phyloP scores from a whole-genome alignment of 2,797 vertebrate species.

The Jordanella pulchra region DNA sequence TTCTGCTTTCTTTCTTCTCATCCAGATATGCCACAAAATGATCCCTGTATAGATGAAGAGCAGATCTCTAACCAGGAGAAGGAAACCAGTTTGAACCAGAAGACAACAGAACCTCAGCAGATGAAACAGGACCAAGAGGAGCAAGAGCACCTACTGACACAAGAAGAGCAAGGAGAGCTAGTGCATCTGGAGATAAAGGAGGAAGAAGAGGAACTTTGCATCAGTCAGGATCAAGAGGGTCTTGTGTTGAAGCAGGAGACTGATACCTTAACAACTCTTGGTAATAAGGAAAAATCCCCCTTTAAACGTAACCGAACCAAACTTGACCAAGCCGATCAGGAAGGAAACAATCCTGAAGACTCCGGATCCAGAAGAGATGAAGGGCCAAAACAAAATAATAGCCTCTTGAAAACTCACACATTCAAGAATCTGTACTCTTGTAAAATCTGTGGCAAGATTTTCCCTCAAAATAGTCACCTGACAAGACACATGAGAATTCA shows the following conservation, averaged over 20 bases:
- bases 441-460: conserved; percentile 5
- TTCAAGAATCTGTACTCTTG: conserved; percentile 7
- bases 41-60: not conserved
- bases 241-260: conserved; percentile 8
- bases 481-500: conserved; percentile 10
- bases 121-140: not conserved
- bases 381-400: not conserved
- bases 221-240: not conserved
- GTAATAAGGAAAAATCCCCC: not conserved
- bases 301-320: not conserved
- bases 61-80: not conserved
- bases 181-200: conserved; percentile 10
- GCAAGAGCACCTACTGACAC: not conserved
- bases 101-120: not conserved
- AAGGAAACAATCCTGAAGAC: not conserved
- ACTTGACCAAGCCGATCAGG: not conserved
- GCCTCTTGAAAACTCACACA: conserved; percentile 2
- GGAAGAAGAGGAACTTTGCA: conserved; percentile 7
- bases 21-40: not conserved
- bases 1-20: not conserved
- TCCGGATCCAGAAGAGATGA: not conserved
- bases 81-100: not conserved
- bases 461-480: conserved; percentile 6
- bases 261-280: not conserved
- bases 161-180: not conserved